Conservation (phyloP, 1,140 invertebrate species). For the Dinoponera quadriceps region DNA sequence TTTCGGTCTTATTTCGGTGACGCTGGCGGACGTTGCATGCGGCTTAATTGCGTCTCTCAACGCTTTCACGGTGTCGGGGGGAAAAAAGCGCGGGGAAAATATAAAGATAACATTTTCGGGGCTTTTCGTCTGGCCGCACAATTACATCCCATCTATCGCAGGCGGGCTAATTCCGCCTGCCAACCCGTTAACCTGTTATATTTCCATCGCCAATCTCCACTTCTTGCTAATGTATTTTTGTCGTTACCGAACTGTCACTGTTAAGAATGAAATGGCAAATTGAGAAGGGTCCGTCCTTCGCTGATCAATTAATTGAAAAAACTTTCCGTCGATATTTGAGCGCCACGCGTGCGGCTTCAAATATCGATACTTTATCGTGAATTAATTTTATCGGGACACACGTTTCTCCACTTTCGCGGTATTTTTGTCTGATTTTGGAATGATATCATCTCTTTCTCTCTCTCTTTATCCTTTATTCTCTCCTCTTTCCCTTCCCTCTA, state of each 20-base stretch:
- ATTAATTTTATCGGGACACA: not conserved
- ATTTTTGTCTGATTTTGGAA: no score
- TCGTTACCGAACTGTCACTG: not conserved
- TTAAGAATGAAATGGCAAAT: slow-evolving; percentile 12
- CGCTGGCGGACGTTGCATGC: not conserved
- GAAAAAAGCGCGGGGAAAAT: not conserved
- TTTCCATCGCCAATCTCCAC: slow-evolving; percentile 31
- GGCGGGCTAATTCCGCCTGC: slow-evolving; percentile 1
- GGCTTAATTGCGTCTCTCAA: not conserved
- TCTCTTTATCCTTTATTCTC: no score
- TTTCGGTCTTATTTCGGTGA: not conserved
- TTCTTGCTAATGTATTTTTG: slow-evolving; percentile 25
- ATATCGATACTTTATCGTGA: not conserved
- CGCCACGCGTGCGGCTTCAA: not conserved
- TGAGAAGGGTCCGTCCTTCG: not conserved
- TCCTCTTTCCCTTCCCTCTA: no score
- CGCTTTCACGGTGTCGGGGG: not conserved
- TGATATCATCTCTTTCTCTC: no score
- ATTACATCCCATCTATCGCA: slow-evolving; percentile 31
- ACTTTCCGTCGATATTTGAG: not conserved
- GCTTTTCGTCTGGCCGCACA: not conserved
- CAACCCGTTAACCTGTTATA: slow-evolving; percentile 39
- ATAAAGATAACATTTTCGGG: slow-evolving; percentile 8
- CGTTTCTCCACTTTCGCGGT: no score
- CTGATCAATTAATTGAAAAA: slow-evolving; percentile 23